Evolutionary conservation across 2,888 invertebrate genomes (phyloP).

Genomic region (Synanthedon myopaeformis): DNA sequence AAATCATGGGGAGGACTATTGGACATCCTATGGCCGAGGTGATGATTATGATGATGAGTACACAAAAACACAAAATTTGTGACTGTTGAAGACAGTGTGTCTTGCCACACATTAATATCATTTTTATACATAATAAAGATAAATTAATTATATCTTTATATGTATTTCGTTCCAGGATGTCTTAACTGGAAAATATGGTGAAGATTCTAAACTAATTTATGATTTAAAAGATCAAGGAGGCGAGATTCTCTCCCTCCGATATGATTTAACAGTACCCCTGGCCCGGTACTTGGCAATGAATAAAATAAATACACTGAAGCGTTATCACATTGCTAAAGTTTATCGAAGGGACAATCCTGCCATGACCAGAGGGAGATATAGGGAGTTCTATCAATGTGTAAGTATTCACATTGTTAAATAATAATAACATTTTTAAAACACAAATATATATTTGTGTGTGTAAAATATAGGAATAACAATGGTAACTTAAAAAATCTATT

Average conservation of each 20-base stretch:
- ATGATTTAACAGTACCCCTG: slow-evolving; percentile 98
- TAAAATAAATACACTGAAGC: slow-evolving; percentile 92
- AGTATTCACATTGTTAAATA: slow-evolving; percentile 45
- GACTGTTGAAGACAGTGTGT: no score
- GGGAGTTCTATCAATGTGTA: slow-evolving; percentile 99
- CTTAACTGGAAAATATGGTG: slow-evolving; percentile 98
- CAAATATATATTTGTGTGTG: no score
- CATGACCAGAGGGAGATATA: slow-evolving; percentile 93
- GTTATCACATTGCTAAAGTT: slow-evolving; percentile 99
- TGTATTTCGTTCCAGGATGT: slow-evolving; percentile 78
- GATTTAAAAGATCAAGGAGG: slow-evolving; percentile 99
- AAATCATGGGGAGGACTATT: no score
- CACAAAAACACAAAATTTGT: no score
- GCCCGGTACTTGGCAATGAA: slow-evolving; percentile 98
- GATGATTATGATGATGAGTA: no score
- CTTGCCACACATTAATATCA: no score
- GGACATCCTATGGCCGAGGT: no score
- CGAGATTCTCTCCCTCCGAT: slow-evolving; percentile 93
- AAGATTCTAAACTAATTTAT: slow-evolving; percentile 98
- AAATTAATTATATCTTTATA: background rate
- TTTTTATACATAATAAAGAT: no score
- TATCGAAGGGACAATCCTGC: slow-evolving; percentile 98
- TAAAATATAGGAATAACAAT: no score
- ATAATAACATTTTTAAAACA: no score
- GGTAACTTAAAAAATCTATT: no score